Percentiles rank a stretch among this genome's conserved stretches.
Conservation (phyloP, 2,888 invertebrate species). For the Calameuta idolon region DNA sequence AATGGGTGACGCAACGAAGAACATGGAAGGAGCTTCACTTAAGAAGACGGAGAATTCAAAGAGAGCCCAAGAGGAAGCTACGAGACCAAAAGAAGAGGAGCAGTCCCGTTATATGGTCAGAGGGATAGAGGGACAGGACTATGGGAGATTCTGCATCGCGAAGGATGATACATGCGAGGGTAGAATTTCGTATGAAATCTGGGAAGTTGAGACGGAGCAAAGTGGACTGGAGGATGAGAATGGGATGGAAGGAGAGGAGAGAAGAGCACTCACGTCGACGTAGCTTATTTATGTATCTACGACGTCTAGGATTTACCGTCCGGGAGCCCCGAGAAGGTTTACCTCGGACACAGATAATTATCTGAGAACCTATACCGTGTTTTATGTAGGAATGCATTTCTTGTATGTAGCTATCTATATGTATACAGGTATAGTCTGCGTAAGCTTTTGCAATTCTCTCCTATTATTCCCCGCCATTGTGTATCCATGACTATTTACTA, state of each 20-base stretch:
- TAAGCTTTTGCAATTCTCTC: constrained; percentile 18
- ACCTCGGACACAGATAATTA: constrained; percentile 53
- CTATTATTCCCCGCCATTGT: constrained; percentile 53
- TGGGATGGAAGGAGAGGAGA: constrained; percentile 5
- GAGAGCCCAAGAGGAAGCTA: no score
- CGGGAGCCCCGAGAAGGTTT: constrained; percentile 5
- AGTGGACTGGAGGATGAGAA: background rate
- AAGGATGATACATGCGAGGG: background rate
- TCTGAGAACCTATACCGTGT: constrained; percentile 52
- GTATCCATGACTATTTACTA: constrained; percentile 55
- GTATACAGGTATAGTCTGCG: constrained; percentile 8
- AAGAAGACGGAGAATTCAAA: no score
- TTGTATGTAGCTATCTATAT: constrained; percentile 37
- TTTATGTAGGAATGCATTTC: constrained; percentile 59
- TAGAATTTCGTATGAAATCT: constrained; percentile 10
- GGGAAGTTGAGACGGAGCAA: background rate
- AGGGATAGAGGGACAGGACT: no score
- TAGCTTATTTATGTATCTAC: constrained; percentile 35
- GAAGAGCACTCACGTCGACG: constrained; percentile 6
- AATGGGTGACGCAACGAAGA: background rate
- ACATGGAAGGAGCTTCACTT: no score
- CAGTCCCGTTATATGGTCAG: no score
- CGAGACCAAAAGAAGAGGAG: no score
- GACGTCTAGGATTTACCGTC: constrained; percentile 38
- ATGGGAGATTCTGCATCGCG: no score